phyloP scores from a whole-genome alignment of 2,113 vertebrate genomes.

The Dipodomys stephensi region DNA sequence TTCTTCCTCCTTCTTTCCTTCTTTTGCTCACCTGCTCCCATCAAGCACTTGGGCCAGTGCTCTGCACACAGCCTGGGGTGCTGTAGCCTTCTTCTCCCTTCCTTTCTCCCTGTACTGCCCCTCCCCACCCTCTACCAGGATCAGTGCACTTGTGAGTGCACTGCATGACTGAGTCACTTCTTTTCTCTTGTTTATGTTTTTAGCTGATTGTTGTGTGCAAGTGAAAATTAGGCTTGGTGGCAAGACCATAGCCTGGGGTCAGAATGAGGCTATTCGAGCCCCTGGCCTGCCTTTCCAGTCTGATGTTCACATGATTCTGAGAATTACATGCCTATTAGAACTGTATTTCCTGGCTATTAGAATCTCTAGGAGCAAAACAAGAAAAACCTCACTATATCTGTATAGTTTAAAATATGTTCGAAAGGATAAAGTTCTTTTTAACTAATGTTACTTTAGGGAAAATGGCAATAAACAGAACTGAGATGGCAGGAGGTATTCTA shows the following conservation, averaged over 20 bases:
- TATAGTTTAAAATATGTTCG: background rate
- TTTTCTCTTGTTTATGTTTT: background rate
- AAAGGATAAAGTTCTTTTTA: background rate
- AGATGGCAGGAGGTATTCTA: background rate
- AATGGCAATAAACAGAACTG: background rate
- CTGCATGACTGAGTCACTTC: background rate
- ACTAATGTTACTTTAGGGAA: background rate
- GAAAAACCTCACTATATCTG: background rate
- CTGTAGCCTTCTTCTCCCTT: background rate
- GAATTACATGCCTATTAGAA: background rate
- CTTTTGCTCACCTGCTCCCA: too few species aligned
- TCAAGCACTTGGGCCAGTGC: background rate
- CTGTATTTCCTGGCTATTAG: background rate
- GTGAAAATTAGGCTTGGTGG: background rate
- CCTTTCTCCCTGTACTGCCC: background rate
- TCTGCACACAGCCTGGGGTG: rapidly evolving
- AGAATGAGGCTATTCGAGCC: background rate
- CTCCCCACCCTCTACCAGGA: background rate
- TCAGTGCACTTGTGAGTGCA: background rate
- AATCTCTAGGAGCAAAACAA: background rate
- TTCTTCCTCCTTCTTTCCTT: background rate
- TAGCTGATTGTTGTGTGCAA: background rate
- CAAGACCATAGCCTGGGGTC: background rate
- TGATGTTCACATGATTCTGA: background rate
- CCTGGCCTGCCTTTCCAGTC: background rate